A percentile compares a stretch with the other conserved stretches of the same genome.
Evolutionary conservation across 2,888 invertebrate species (phyloP).

Genomic region (Ophonus ardosiacus): DNA sequence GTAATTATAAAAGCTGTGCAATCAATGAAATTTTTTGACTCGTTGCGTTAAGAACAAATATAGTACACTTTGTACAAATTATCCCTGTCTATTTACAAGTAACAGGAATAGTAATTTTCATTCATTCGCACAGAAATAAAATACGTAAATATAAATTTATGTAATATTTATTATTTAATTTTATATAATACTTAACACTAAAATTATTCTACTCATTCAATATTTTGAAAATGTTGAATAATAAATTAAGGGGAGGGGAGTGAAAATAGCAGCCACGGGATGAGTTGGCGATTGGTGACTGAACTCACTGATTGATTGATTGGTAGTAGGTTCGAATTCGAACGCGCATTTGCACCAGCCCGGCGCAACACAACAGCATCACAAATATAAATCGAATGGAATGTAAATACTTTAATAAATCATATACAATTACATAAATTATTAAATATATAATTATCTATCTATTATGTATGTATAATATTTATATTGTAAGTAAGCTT

Average conservation of each 20-base stretch:
- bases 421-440: slow-evolving; percentile 62
- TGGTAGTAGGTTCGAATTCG: not conserved
- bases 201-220: slow-evolving; percentile 65
- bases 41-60: slow-evolving; percentile 37
- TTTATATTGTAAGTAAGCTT: slow-evolving; percentile 58
- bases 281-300: slow-evolving; percentile 68
- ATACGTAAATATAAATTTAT: slow-evolving; percentile 66
- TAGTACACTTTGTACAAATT: slow-evolving; percentile 58
- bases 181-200: slow-evolving; percentile 74
- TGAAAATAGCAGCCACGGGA: slow-evolving; percentile 61
- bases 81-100: slow-evolving; percentile 13
- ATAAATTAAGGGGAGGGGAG: slow-evolving; percentile 62
- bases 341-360: slow-evolving; percentile 45
- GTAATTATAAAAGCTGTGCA: slow-evolving; percentile 53
- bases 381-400: slow-evolving; percentile 59
- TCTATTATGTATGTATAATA: slow-evolving; percentile 59
- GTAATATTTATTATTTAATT: slow-evolving; percentile 72
- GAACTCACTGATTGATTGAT: slow-evolving; percentile 65
- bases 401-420: slow-evolving; percentile 64
- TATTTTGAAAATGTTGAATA: slow-evolving; percentile 63
- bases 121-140: slow-evolving; percentile 58
- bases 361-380: slow-evolving; percentile 44
- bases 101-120: slow-evolving; percentile 50
- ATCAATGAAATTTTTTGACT: slow-evolving; percentile 51
- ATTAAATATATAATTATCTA: slow-evolving; percentile 62